Conservation (phyloP, 1,140 invertebrate species). For the Leptoteleia sp. region DNA sequence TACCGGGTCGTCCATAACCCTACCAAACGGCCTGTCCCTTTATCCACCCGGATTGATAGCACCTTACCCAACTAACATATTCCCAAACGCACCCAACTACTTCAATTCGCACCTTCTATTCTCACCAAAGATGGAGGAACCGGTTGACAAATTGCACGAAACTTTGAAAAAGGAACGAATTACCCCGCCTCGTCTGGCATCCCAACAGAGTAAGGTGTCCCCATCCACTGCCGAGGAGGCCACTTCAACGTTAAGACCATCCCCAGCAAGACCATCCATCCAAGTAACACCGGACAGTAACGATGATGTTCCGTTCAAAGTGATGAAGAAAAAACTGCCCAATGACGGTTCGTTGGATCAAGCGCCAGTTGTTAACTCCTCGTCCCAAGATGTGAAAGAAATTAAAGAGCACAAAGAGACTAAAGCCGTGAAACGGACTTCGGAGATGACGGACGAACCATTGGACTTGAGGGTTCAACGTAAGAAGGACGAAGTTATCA, state of each 20-base stretch:
- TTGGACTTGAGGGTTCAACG: conserved; percentile 86
- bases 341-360: conserved; percentile 55
- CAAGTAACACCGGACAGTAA: conserved; percentile 65
- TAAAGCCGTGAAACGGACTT: neutral
- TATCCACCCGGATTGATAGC: conserved; percentile 81
- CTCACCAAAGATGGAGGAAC: conserved; percentile 76
- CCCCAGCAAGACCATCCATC: conserved; percentile 83
- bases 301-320: conserved; percentile 29
- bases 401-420: conserved; percentile 19
- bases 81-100: conserved; percentile 84
- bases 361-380: conserved; percentile 8
- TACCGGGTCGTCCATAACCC: conserved; percentile 76
- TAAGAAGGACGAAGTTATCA: conserved; percentile 75
- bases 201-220: conserved; percentile 82
- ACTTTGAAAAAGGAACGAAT: conserved; percentile 77
- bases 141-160: conserved; percentile 70
- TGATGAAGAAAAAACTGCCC: conserved; percentile 19
- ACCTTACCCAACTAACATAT: conserved; percentile 77
- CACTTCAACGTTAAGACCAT: conserved; percentile 83
- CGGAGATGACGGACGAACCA: conserved; percentile 84
- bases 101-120: conserved; percentile 84
- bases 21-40: conserved; percentile 76
- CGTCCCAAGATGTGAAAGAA: conserved; percentile 16
- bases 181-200: conserved; percentile 77
- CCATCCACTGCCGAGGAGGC: conserved; percentile 85